These are phyloP conservation scores for Pangasius krempfi DNA, from an alignment of 2,797 vertebrate species.

Conservation along the genomic window DNA sequence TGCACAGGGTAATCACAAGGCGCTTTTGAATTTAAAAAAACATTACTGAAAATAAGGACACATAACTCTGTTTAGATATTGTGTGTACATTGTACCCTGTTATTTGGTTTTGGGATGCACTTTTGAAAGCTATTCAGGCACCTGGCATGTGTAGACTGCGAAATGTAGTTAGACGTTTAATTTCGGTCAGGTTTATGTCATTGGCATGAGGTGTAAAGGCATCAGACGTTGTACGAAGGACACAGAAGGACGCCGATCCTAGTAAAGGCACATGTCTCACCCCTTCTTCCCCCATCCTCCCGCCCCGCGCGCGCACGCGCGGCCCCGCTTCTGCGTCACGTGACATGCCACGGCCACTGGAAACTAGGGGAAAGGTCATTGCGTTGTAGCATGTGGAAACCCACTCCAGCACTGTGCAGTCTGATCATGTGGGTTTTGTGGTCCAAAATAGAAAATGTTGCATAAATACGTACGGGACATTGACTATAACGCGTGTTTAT, in stretches of 20 bases:
- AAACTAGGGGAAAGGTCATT: slow-evolving; percentile 83
- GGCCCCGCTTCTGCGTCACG: slow-evolving; percentile 64
- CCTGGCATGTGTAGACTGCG: neutral
- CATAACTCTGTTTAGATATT: neutral
- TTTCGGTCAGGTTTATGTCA: neutral
- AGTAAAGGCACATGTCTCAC: neutral
- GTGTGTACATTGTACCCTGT: too few species aligned
- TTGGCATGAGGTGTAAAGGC: neutral
- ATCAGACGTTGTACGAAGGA: slow-evolving; percentile 24
- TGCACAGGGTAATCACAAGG: neutral
- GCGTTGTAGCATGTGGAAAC: slow-evolving; percentile 8
- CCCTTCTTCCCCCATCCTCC: slow-evolving; percentile 60
- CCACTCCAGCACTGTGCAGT: neutral
- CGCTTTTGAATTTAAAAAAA: neutral
- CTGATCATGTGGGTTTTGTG: neutral
- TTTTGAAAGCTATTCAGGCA: neutral
- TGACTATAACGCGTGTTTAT: neutral
- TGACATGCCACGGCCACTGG: slow-evolving; percentile 70
- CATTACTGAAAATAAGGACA: neutral
- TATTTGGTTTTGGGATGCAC: neutral
- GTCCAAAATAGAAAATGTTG: slow-evolving; percentile 9
- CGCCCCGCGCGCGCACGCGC: slow-evolving; percentile 2
- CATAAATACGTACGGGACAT: neutral
- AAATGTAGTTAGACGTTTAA: neutral
- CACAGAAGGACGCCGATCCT: neutral